Evolutionary conservation across 2,797 vertebrate species (phyloP), one percentile per base, ranked within the genome.

Genomic region (Protosalanx chinensis): DNA sequence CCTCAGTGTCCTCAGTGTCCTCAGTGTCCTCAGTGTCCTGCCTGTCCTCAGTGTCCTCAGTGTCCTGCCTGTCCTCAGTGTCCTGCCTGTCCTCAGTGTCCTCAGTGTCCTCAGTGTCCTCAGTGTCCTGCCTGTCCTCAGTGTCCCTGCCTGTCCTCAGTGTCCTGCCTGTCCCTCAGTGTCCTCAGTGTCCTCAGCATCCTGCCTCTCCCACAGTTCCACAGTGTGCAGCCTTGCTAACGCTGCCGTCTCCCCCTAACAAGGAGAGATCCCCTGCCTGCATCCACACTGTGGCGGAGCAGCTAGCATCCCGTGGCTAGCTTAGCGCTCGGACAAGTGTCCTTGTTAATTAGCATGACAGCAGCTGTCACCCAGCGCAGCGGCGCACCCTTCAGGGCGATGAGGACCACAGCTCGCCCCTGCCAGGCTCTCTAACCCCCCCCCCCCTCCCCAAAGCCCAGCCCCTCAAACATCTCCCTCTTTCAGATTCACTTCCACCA

Each of bases 271-370:
- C 32, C 18, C n/a, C 49, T 35, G 51, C 27, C 6, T 59, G 1
- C 29, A 15, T 57, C 16, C 15, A 1, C 56, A 33, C 13, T 23
- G 61, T 12, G 46, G 66, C 23, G 23, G 46, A 63, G 32, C n/a
- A 58, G 53, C 15, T 58, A 23, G 67, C 33, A n/a, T 4, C 46
- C 70, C 10, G 32, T 29, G 49, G 41, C 30, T 63, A 64, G 66
- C 61, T 46, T 3, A 37, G 74, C 27, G 6, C 68, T 57, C 13
- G 30, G n/a, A 74, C 29, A 35, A 0, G 71, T 71, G 75, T 79
- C 33, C 67, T 74, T 69, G 85, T 78, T 89, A 88, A 88, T 89
- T 87, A 87, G 78, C 57, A 73, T 71, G 76, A 65, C 76, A 37
- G 72, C 60, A 3, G 71, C 16, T 57, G 72, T 56, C 74, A 68